Percentiles rank a stretch among this genome's conserved stretches.
Evolutionary conservation across 2,113 vertebrate genomes (phyloP).

Genomic region (Telmatochromis sp.): DNA sequence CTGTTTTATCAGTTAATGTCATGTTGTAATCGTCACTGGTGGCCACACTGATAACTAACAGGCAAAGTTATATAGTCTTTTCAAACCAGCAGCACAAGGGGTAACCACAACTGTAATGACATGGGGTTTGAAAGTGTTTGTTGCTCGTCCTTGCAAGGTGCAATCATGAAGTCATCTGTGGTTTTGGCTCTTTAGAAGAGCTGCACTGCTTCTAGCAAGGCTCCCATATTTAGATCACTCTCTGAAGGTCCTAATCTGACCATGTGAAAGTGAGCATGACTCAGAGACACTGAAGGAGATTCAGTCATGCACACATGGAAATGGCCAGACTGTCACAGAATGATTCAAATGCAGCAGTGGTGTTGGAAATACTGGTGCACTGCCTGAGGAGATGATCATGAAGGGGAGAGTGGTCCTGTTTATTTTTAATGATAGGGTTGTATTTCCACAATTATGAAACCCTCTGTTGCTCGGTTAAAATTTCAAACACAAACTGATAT

Average conservation of each 20-base stretch:
- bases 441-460: neutral
- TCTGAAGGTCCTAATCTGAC: neutral
- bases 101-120: neutral
- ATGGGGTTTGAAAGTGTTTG: neutral
- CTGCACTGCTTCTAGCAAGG: neutral
- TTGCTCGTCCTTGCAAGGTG: neutral
- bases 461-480: neutral
- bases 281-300: neutral
- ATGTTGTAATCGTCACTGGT: neutral
- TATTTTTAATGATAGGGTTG: neutral
- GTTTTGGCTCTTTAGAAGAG: neutral
- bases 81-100: neutral
- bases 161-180: neutral
- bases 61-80: neutral
- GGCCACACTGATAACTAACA: neutral
- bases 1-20: neutral
- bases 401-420: neutral
- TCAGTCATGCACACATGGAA: neutral
- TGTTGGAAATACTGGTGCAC: neutral
- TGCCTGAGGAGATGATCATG: neutral
- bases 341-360: neutral
- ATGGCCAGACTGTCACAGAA: neutral
- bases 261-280: neutral
- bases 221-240: neutral
- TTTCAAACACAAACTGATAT: neutral